Conservation (phyloP, 2,888 invertebrate species). For the Parapristionchus giblindavisi region DNA sequence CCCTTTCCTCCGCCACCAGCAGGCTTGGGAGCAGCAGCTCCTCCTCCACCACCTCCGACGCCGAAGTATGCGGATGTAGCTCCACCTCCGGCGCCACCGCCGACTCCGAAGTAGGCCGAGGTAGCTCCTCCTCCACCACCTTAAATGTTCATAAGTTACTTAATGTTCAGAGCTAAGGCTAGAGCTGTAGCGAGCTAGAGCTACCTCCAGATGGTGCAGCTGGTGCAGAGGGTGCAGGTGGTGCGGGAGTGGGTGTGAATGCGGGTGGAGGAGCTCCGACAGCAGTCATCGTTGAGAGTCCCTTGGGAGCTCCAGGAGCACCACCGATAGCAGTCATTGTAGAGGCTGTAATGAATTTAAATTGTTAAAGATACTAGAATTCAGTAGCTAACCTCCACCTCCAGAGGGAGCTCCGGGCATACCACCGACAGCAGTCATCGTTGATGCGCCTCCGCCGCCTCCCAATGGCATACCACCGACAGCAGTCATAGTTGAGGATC, state of each 20-base stretch:
- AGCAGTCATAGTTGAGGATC: conserved; percentile 51
- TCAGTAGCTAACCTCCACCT: conserved; percentile 34
- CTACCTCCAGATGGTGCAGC: conserved; percentile 39
- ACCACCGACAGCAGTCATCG: conserved; percentile 45
- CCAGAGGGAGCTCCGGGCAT: conserved; percentile 39
- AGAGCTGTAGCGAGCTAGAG: conserved; percentile 46
- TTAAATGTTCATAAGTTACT: background rate
- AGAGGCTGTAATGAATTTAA: conserved; percentile 42
- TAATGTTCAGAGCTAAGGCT: conserved; percentile 23
- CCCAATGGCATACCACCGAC: conserved; percentile 45
- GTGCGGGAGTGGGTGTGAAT: conserved; percentile 13
- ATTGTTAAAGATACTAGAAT: background rate
- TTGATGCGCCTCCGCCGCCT: conserved; percentile 43
- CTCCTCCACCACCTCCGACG: conserved; percentile 35
- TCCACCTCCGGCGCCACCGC: conserved; percentile 43
- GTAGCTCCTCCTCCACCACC: conserved; percentile 44
- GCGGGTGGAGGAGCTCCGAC: conserved; percentile 42
- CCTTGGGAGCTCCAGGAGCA: conserved; percentile 44
- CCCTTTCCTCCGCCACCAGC: conserved; percentile 42
- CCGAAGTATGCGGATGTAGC: conserved; percentile 39
- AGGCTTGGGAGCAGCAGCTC: conserved; percentile 38
- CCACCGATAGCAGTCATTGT: conserved; percentile 60
- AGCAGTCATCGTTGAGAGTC: conserved; percentile 42
- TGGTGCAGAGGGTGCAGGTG: conserved; percentile 36
- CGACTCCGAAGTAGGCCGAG: conserved; percentile 51